These are phyloP conservation scores for Trichosurus vulpecula DNA, from an alignment of 2,797 vertebrate species.

Conservation along the genomic window DNA sequence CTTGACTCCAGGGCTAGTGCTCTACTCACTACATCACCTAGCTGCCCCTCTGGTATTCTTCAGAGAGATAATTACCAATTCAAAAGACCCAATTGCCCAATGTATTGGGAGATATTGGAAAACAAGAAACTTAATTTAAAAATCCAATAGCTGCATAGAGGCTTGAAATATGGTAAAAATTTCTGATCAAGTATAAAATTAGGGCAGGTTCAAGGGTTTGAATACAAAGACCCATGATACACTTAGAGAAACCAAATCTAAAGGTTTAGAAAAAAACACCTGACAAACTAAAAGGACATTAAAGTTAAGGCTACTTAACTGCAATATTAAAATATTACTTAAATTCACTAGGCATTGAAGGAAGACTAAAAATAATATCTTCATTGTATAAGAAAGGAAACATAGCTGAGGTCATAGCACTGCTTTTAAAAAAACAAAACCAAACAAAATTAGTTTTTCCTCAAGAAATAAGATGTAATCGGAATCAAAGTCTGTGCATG, in stretches of 20 bases:
- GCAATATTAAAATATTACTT: slow-evolving; percentile 34
- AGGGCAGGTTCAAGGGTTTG: neutral
- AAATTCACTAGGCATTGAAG: slow-evolving; percentile 37
- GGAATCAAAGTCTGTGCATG: neutral
- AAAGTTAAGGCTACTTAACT: slow-evolving; percentile 53
- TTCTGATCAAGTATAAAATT: slow-evolving; percentile 30
- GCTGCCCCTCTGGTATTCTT: neutral
- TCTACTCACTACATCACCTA: too few relatives aligned
- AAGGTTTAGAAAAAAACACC: slow-evolving; percentile 14
- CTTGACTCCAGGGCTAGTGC: too few relatives aligned
- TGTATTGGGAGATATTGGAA: slow-evolving; percentile 22
- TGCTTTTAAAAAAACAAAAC: neutral
- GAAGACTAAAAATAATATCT: slow-evolving; percentile 37
- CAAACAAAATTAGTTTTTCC: slow-evolving; percentile 1
- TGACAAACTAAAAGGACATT: slow-evolving; percentile 24
- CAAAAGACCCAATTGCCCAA: neutral
- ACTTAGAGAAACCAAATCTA: slow-evolving; percentile 32
- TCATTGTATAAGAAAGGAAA: slow-evolving; percentile 31
- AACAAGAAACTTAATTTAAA: slow-evolving; percentile 5
- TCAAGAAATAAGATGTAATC: neutral
- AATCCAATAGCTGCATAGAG: slow-evolving; percentile 15
- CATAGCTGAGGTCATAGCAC: neutral
- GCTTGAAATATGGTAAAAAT: slow-evolving; percentile 26
- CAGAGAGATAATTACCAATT: slow-evolving; percentile 11
- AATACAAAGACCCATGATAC: slow-evolving; percentile 30